Base-by-base conservation (phyloP, 2,888 invertebrate genomes). In the Anagyrus pseudococci region DNA sequence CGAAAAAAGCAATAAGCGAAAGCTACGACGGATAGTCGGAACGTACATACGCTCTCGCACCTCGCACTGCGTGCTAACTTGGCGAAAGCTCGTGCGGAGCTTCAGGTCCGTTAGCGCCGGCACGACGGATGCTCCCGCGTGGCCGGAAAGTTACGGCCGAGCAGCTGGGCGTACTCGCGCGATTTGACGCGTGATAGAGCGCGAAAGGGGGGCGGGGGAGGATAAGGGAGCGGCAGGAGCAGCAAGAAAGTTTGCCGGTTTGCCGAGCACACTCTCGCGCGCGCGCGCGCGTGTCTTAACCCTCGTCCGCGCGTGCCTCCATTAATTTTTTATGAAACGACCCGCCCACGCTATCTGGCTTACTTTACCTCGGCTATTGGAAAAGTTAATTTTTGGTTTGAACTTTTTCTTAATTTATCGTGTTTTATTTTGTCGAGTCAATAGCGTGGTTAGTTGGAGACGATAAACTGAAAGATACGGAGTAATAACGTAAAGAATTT, bases 111-210 rank as follows among this genome's bases (percentile, higher is more conserved):
- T 29, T 7, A 29, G 29, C 6, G 29, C 10, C 29, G 29, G 4
- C 29, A 29, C 29, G 6, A 29, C 10, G 29, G 29, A 29, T 29
- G 4, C 29, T 29, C 29, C 29, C 29, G 29, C 29, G 75, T 69
- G 75, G 68, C 49, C 71, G 73, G 71, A 54, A 64, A 59, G 40
- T 60, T 64, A 54, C 58, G 46, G 49, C 60, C 62, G 67, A 20
- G 67, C 37, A 52, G 60, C 17, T 54, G 25, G 37, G 43, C 40
- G 50, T 19, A 15, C 26, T 20, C 23, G 57, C 50, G 50, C 53
- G 48, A 62, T 66, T 62, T 66, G 56, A 56, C 49, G 61, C 61
- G 64, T 56, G 62, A 63, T 71, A 69, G 66, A 67, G 67, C 66
- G 69, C 66, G 69, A 69, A 69, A 69, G 68, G 58, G 61, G 61